These are phyloP conservation scores for Chaetops frenatus DNA, from an alignment of 2,113 vertebrate genomes.

Conservation along the genomic window DNA sequence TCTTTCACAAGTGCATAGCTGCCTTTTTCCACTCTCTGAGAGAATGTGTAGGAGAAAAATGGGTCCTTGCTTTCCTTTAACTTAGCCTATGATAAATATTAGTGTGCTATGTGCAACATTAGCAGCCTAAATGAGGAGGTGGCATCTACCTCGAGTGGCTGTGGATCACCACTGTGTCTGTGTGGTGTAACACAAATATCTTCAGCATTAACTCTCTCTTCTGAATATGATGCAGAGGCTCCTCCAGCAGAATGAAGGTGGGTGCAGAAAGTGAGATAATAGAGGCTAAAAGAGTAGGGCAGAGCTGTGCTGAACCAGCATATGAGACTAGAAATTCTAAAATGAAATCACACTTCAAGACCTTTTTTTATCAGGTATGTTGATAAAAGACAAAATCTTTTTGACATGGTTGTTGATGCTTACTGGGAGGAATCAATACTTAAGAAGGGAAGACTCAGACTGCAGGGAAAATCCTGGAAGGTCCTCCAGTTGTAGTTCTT, in stretches of 20 bases:
- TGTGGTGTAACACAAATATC: not conserved
- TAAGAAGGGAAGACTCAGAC: not conserved
- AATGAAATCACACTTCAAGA: not conserved
- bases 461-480: not conserved
- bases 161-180: not conserved
- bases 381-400: not conserved
- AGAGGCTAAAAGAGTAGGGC: not conserved
- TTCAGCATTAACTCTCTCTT: not conserved
- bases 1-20: not conserved
- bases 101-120: not conserved
- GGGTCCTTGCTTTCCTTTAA: not conserved
- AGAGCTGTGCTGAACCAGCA: not conserved
- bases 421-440: not conserved
- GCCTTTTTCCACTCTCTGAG: not conserved
- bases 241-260: not conserved
- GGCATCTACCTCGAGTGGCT: not conserved
- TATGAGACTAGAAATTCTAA: not conserved
- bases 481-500: not conserved
- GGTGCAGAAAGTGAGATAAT: not conserved
- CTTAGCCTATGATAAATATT: not conserved
- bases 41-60: not conserved
- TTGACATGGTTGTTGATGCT: not conserved
- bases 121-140: not conserved
- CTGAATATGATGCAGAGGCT: not conserved
- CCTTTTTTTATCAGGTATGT: not conserved